A percentile compares a stretch with the other conserved stretches of the same genome.
Conservation (phyloP, 2,113 vertebrate species). For the Petromus typicus region DNA sequence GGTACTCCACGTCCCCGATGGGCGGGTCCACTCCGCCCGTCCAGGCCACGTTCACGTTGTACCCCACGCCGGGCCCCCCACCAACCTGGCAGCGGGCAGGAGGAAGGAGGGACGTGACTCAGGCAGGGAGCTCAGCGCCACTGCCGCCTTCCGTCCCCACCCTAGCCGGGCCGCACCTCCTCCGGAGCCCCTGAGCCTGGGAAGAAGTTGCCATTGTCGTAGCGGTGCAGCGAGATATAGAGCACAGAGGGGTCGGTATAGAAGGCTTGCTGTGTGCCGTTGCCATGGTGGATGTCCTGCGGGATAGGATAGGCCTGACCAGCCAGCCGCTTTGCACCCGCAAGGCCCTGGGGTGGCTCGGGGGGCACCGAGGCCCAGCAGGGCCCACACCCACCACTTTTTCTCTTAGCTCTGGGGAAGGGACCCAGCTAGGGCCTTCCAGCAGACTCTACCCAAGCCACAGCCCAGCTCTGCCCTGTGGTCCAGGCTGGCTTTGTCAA, state of each 20-base stretch:
- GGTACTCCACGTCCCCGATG: slow-evolving; percentile 93
- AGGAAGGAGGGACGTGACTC: slow-evolving; percentile 20
- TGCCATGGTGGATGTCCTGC: slow-evolving; percentile 94
- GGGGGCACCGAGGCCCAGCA: neutral
- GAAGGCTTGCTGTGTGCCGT: slow-evolving; percentile 93
- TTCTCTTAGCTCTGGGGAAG: neutral
- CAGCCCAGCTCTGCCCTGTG: neutral
- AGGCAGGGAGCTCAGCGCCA: neutral
- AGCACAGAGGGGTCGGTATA: slow-evolving; percentile 92
- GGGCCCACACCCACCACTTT: neutral
- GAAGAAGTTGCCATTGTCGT: slow-evolving; percentile 94
- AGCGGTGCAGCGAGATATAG: slow-evolving; percentile 93
- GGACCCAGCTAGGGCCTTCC: neutral
- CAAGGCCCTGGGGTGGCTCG: neutral
- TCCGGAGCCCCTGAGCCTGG: slow-evolving; percentile 93
- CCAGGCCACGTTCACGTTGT: slow-evolving; percentile 94
- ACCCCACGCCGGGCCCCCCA: slow-evolving; percentile 90
- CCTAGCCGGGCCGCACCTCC: slow-evolving; percentile 90
- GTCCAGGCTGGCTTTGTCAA: neutral
- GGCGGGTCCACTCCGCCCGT: slow-evolving; percentile 93
- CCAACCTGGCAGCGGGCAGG: slow-evolving; percentile 87
- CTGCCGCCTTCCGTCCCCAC: neutral
- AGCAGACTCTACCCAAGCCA: neutral
- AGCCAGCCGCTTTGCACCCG: neutral
- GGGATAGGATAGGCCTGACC: rapidly evolving